Evolutionary conservation across 2,113 vertebrate genomes (phyloP).

Genomic region (Catharus fuscescens): DNA sequence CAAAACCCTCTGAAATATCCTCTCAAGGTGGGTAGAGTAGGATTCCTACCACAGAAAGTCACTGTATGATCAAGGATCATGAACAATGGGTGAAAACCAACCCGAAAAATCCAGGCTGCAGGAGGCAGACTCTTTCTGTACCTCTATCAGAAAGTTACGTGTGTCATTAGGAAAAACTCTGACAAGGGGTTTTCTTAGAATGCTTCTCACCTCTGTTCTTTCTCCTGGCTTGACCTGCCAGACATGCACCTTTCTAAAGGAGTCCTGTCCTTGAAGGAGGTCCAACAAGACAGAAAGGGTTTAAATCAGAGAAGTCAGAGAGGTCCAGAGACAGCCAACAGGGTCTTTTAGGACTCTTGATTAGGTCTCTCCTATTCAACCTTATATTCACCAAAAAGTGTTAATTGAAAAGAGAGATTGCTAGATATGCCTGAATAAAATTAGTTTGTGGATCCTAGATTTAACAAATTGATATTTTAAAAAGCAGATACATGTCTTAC

Average conservation of each 20-base stretch:
- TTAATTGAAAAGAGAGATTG: background rate
- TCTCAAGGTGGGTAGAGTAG: background rate
- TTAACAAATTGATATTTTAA: background rate
- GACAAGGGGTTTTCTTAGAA: background rate
- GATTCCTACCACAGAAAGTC: background rate
- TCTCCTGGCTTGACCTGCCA: background rate
- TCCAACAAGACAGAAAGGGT: background rate
- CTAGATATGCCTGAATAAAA: background rate
- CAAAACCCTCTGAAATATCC: rapidly evolving
- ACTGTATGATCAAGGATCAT: background rate
- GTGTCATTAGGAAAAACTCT: background rate
- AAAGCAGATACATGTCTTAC: background rate
- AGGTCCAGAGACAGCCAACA: background rate
- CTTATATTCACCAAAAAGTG: background rate
- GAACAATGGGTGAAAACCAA: background rate
- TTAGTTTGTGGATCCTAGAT: background rate
- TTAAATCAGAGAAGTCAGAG: background rate
- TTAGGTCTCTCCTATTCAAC: background rate
- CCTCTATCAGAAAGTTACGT: background rate
- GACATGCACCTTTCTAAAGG: background rate
- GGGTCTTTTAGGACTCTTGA: background rate
- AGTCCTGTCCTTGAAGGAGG: background rate
- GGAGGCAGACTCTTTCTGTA: background rate
- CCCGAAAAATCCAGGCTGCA: background rate
- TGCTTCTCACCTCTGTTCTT: background rate